Conservation (phyloP, 2,113 vertebrate species). For the Orthonyx spaldingii region DNA sequence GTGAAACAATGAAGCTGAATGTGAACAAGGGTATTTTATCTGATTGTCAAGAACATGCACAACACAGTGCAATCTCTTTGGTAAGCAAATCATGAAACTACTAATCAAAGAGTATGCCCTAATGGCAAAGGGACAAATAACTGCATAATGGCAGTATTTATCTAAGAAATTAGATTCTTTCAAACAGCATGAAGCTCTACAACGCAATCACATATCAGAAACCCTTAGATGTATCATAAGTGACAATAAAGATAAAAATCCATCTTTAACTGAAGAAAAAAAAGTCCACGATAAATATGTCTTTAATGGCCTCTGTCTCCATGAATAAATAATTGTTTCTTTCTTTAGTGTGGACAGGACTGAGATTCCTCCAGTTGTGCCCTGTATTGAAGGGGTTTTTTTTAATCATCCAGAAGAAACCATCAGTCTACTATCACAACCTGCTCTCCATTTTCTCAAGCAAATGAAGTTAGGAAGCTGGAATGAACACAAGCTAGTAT, state of each 20-base stretch:
- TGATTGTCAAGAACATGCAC: not conserved
- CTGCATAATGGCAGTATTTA: not conserved
- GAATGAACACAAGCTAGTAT: not conserved
- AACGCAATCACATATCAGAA: not conserved
- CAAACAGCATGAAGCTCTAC: not conserved
- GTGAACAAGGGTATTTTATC: not conserved
- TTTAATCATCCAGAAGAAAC: not conserved
- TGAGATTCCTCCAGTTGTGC: not conserved
- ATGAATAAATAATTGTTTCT: not conserved
- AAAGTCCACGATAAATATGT: not conserved
- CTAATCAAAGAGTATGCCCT: not conserved
- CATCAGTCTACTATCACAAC: conserved; percentile 15
- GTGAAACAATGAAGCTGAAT: not conserved
- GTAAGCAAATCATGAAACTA: not conserved
- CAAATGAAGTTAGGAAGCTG: not conserved
- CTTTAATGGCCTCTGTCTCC: not conserved
- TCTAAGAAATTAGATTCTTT: not conserved
- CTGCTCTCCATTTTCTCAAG: conserved; percentile 36
- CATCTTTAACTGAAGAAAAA: not conserved
- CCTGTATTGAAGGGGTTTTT: not conserved
- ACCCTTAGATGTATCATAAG: not conserved
- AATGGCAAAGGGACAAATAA: not conserved
- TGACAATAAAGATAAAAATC: not conserved
- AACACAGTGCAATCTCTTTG: not conserved
- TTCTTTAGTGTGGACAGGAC: not conserved